Conservation (phyloP, 1,140 invertebrate species). For the Zaprionus kolodkinae region DNA sequence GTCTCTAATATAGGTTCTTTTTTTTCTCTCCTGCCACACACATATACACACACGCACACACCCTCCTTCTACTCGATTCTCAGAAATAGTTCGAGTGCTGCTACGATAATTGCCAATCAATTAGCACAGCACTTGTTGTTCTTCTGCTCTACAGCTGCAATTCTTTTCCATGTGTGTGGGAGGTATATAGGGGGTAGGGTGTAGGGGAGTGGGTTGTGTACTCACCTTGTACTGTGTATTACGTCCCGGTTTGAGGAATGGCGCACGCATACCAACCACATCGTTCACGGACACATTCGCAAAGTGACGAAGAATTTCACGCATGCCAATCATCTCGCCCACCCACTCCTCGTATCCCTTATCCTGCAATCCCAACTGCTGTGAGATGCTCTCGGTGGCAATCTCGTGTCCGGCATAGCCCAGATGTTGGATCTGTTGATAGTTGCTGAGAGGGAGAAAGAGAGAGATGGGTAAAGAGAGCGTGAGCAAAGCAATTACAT, state of each 20-base stretch:
- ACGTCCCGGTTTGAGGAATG: conserved; percentile 94
- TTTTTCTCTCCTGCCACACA: background rate
- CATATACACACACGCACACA: too few relatives aligned
- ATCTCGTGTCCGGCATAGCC: conserved; percentile 96
- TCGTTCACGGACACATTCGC: conserved; percentile 92
- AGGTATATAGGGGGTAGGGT: background rate
- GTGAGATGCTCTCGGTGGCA: conserved; percentile 93
- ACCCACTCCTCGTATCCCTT: conserved; percentile 96
- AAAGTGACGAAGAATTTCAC: conserved; percentile 93
- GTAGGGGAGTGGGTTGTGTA: conserved; percentile 14
- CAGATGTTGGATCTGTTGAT: conserved; percentile 94
- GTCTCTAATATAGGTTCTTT: background rate
- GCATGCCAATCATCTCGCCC: conserved; percentile 96
- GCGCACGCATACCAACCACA: conserved; percentile 94
- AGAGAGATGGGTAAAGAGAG: background rate
- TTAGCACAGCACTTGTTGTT: conserved; percentile 13
- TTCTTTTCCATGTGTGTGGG: background rate
- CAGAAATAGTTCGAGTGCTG: conserved; percentile 1
- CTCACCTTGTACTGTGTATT: conserved; percentile 95
- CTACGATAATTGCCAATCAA: conserved; percentile 45
- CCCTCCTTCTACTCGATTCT: background rate
- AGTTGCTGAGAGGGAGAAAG: conserved; percentile 88
- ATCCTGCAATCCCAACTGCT: conserved; percentile 93
- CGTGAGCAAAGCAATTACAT: conserved; percentile 40
- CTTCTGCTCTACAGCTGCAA: conserved; percentile 17